A percentile compares a stretch with the other conserved stretches of the same genome.
These are phyloP conservation scores for Brienomyrus longianalis DNA, from an alignment of 2,113 vertebrate species.

Conservation along the genomic window DNA sequence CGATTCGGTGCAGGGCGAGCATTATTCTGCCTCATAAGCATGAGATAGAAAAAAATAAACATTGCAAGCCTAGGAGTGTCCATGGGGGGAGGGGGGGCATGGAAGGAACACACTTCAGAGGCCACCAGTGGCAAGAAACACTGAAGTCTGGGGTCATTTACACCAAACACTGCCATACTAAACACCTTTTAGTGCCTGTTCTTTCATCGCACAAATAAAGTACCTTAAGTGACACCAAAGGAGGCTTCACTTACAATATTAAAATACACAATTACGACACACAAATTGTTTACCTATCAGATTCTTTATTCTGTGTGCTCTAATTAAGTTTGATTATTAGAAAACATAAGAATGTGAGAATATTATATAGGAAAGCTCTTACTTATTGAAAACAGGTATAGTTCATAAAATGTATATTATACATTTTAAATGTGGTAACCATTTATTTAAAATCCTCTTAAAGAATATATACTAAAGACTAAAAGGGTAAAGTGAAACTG, in stretches of 20 bases:
- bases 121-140: neutral
- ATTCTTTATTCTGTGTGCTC: neutral
- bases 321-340: neutral
- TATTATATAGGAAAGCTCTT: neutral
- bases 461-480: no score
- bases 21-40: neutral
- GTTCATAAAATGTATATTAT: no score
- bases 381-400: neutral
- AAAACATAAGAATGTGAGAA: no score
- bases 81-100: neutral
- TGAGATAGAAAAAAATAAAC: neutral
- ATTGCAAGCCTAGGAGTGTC: neutral
- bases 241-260: neutral
- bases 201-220: neutral
- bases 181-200: neutral
- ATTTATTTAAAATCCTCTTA: neutral
- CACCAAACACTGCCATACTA: neutral
- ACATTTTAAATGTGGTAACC: neutral
- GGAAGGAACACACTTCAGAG: neutral
- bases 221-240: neutral
- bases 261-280: neutral
- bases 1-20: neutral
- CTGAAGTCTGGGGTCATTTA: neutral
- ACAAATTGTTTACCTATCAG: neutral
- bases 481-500: no score